Evolutionary conservation across 2,113 vertebrate species (phyloP), one percentile per base, ranked within the genome.

Genomic region (Centropristis striata): DNA sequence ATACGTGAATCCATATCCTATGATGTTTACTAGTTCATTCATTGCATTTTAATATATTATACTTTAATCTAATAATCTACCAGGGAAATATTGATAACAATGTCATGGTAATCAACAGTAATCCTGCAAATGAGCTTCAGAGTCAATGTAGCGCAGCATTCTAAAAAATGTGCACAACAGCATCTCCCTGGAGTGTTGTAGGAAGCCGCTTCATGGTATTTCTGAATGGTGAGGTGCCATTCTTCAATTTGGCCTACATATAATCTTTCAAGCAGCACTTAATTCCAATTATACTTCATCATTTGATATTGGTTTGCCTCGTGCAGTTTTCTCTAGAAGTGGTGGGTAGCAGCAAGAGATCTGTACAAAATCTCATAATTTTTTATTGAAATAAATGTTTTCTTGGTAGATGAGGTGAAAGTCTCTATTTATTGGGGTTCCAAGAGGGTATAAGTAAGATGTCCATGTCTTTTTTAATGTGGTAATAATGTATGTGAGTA

Each of bases 41-140:
- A 46, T 63, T 74, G 1, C 3, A 14, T 28, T 68, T 47, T 23
- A 49, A 70, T 63, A 32, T 32, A 65, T 65, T 79, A 5, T 28
- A 23, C 13, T 53, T 39, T 20, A 27, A 51, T 25, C 41, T 41
- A 25, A 75, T 55, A 44, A 10, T 57, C 32, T 39, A n/a, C 12
- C 8, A 28, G 12, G 39, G 10, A 73, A 15, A 41, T 50, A 75
- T 58, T 21, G 46, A 54, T 60, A 60, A 50, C 46, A 32, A 36
- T 60, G 55, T 2, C 8, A 20, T 53, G 8, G 18, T 64, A 50
- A 63, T 75, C 55, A 75, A n/a, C 39, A 71, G 4, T 57, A 37
- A 64, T 70, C 10, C 23, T 57, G 13, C 16, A 57, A 71, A 79
- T 61, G 55, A 61, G 46, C 36, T 20, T 44, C 6, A 1, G 21